Evolutionary conservation across 1,140 invertebrate genomes (phyloP).

Genomic region (Drosophila subpulchrella): DNA sequence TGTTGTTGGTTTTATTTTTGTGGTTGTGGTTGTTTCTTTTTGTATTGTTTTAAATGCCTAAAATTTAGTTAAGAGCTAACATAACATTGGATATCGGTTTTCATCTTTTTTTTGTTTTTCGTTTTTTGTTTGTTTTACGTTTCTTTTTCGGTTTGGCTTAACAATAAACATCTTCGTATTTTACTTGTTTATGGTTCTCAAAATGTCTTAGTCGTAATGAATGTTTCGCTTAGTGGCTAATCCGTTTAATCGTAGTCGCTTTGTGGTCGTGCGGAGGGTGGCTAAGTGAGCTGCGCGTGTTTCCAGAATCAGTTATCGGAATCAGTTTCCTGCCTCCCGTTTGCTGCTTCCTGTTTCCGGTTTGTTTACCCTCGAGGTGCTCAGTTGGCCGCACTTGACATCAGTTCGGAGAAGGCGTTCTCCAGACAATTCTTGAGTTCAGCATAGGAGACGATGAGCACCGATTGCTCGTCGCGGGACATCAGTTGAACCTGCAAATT

Average conservation of each 20-base stretch:
- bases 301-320: conserved; percentile 21
- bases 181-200: conserved; percentile 51
- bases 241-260: conserved; percentile 71
- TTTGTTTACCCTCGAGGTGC: conserved; percentile 13
- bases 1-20: conserved; percentile 61
- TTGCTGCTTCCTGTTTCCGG: background rate
- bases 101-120: conserved; percentile 20
- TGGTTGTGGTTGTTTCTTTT: conserved; percentile 53
- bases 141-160: conserved; percentile 58
- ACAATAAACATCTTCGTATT: conserved; percentile 72
- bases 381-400: conserved; percentile 86
- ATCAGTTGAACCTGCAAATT: conserved; percentile 94
- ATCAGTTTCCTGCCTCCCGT: conserved; percentile 3
- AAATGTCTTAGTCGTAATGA: conserved; percentile 80
- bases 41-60: conserved; percentile 74
- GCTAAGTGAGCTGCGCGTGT: conserved; percentile 61
- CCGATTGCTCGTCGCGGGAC: conserved; percentile 97
- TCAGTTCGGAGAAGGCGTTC: conserved; percentile 94
- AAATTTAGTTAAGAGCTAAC: conserved; percentile 77
- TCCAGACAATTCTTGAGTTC: conserved; percentile 98
- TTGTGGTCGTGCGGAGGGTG: conserved; percentile 61
- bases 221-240: conserved; percentile 66
- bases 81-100: conserved; percentile 79
- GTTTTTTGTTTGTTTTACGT: conserved; percentile 21
- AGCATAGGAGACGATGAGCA: conserved; percentile 96